Evolutionary conservation across 1,140 invertebrate species (phyloP), one percentile per base, ranked within the genome.

Genomic region (Saccostrea cuccullata): DNA sequence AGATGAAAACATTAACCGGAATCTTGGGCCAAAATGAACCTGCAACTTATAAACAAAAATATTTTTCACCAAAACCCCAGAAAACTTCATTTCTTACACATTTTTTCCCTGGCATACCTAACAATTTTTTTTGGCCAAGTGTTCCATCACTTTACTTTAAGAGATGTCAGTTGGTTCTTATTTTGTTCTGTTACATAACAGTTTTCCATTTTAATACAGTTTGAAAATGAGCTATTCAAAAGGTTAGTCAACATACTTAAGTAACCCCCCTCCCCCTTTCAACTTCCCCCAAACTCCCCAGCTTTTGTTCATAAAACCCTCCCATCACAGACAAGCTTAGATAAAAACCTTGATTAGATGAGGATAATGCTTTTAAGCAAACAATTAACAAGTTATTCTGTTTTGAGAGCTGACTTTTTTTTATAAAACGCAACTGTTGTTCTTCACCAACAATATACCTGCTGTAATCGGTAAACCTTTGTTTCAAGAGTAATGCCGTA

Each of bases 361-460:
- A 77, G 26, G 70, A 77, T 77, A 77, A 30, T 77, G 67, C 70
- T 77, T 26, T 77, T 77, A 77, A 26, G 26, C 70, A 77, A 77
- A 77, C 70, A 77, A 77, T 77, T 77, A 77, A 77, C 70, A 77
- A 77, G 70, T 77, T 77, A 77, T 77, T 36, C 23, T 77, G 30
- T 15, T 77, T 36, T 77, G 70, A 36, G 70, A 36, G 70, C 70
- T 36, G 26, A 30, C 3, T 30, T 36, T 47, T 47, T 47, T 47
- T 77, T 36, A 11, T 13, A 36, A 77, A 26, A 26, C 30, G 30
- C 70, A 77, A 77, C 70, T 40, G 70, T 30, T 77, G 70, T 30
- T 77, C 11, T 15, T 30, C 70, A 36, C 13, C 15, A 77, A 77
- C 70, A 77, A 30, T 15, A 77, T 77, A 77, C 70, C 70, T 77